Percentiles rank a stretch among this genome's conserved stretches.
These are phyloP conservation scores for Leptinotarsa texana DNA, from an alignment of 1,140 invertebrate species.

Conservation along the genomic window DNA sequence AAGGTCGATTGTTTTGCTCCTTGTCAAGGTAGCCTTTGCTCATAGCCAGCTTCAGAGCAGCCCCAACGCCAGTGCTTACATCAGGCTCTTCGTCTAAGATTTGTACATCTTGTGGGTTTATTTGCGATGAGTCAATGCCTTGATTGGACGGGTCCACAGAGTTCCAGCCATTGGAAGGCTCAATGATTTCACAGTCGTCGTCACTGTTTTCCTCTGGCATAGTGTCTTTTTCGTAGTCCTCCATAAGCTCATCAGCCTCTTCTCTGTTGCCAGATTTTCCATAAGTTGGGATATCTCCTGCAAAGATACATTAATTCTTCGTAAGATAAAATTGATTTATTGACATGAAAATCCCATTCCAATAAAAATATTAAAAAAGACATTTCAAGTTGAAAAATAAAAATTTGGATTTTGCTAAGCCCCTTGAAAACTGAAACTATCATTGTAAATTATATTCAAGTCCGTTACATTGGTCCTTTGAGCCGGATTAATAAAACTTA, in stretches of 20 bases:
- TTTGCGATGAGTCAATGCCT: conserved; percentile 25
- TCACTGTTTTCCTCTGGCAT: conserved; percentile 44
- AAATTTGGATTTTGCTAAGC: no score
- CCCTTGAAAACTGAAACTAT: no score
- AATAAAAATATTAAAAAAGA: no score
- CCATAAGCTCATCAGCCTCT: conserved; percentile 80
- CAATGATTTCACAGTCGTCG: conserved; percentile 51
- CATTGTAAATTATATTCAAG: no score
- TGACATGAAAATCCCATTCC: not conserved
- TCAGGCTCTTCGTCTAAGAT: conserved; percentile 95
- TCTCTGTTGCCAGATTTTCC: conserved; percentile 86
- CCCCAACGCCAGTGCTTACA: conserved; percentile 88
- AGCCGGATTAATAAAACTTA: no score
- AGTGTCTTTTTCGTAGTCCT: conserved; percentile 54
- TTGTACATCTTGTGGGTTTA: conserved; percentile 62
- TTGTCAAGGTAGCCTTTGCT: conserved; percentile 95
- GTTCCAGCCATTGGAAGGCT: conserved; percentile 56
- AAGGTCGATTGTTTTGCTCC: conserved; percentile 73
- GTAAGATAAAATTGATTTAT: not conserved
- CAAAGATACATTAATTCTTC: not conserved
- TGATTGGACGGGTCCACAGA: conserved; percentile 56
- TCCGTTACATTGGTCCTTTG: no score
- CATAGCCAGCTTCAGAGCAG: conserved; percentile 87
- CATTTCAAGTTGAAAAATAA: no score
- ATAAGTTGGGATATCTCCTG: conserved; percentile 89